phyloP scores from a whole-genome alignment of 2,888 invertebrate species.

The Callyntrura guangdongensis region DNA sequence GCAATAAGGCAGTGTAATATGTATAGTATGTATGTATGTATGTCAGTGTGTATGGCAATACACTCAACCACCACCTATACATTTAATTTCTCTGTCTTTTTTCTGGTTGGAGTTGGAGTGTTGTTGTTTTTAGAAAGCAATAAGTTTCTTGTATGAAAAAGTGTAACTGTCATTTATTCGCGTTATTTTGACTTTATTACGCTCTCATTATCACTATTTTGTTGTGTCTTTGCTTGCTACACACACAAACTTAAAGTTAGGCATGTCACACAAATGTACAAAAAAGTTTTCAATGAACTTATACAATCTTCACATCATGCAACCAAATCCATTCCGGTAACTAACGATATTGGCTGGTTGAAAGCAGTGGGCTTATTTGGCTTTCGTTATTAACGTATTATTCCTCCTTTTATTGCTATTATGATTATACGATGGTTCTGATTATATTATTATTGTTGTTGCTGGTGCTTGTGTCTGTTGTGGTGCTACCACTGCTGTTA shows the following conservation, averaged over 20 bases:
- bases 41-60: not conserved
- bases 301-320: not conserved
- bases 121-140: not conserved
- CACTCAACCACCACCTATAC: not conserved
- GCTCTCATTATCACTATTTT: not conserved
- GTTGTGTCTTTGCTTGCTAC: not conserved
- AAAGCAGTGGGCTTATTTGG: conserved; percentile 15
- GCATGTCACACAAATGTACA: no score
- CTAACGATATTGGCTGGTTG: conserved; percentile 39
- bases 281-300: no score
- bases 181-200: not conserved
- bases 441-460: not conserved
- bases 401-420: not conserved
- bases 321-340: conserved; percentile 20
- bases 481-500: not conserved
- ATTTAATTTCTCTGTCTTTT: conserved; percentile 32
- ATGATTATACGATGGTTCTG: not conserved
- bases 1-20: no score
- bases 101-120: not conserved
- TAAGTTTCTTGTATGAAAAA: not conserved
- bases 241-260: no score
- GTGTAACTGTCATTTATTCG: conserved; percentile 8
- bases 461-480: no score
- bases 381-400: not conserved
- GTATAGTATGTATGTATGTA: no score